Evolutionary conservation across 2,888 invertebrate genomes (phyloP).

Genomic region (Athalia cordata): DNA sequence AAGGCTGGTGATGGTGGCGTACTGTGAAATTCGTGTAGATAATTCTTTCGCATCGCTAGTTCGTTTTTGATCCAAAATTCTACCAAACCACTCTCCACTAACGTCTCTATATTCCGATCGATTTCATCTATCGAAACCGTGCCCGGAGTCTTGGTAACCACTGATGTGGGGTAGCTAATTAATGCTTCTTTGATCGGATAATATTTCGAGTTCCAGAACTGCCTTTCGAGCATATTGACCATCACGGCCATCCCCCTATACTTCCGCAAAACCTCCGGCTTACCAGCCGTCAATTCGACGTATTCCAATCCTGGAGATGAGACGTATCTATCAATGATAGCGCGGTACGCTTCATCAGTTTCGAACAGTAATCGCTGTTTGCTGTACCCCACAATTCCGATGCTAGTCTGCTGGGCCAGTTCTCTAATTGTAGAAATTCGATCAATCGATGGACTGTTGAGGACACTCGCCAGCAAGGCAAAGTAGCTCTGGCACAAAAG

Average conservation of each 20-base stretch:
- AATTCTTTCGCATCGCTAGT: neutral
- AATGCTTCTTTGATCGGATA: no score
- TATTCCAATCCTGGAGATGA: no score
- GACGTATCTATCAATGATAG: neutral
- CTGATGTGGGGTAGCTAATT: neutral
- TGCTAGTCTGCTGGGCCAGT: neutral
- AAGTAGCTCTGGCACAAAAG: constrained; percentile 22
- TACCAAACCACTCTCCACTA: neutral
- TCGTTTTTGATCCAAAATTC: neutral
- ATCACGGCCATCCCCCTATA: neutral
- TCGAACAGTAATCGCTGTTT: neutral
- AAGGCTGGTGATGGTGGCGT: neutral
- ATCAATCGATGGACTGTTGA: neutral
- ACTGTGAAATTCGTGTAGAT: neutral
- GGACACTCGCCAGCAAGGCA: constrained; percentile 24
- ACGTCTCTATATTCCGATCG: neutral
- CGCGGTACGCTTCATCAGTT: neutral
- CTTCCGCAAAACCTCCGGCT: no score
- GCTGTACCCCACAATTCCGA: neutral
- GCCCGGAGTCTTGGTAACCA: neutral
- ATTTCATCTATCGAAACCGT: neutral
- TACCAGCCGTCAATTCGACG: no score
- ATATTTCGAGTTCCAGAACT: no score
- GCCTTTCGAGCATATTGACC: no score
- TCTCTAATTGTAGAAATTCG: neutral